Base-by-base conservation (phyloP, 64 coral and sea anemone species). In the Stichodactyla helianthus region DNA sequence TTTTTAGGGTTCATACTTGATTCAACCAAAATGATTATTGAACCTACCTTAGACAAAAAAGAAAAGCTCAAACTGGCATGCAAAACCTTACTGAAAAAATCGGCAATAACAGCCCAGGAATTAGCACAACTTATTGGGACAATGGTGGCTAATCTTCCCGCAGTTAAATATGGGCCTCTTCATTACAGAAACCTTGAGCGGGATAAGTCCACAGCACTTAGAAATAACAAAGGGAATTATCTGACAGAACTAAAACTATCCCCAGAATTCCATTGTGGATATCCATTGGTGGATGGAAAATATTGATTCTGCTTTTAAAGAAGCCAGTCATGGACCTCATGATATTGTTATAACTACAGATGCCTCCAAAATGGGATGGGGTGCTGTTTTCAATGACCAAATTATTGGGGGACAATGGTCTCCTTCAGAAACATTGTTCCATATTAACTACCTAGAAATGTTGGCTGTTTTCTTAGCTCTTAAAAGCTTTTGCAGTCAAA, bases 1-100 rank as follows among this genome's bases (percentile, higher is more conserved):
- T 91, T 91, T 79, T 85, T 91, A 68, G 88, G 93, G 5, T 94
- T 94, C 87, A 77, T 53, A 52, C 79, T 94, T 28, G 82, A 88
- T 85, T 88, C 86, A 80, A 58, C 82, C 23, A 55, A 74, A 53
- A 91, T 91, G 85, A 91, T 77, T 62, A 64, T 91, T 86, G 54
- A 79, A 28, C 84, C 68, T 68, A 86, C 84, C 61, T 12, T 57
- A 67, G 89, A 91, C 54, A 91, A 91, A 78, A 58, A 25, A 57
- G 51, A 65, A 59, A 91, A 86, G 82, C 84, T 91, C 31, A 87
- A 86, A 86, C 67, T 82, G 84, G 76, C 59, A 16, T 86, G 82
- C 71, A 54, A 85, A 50, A 51, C 71, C 71, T 12, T 91, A 31
- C 53, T 91, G 19, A 77, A 79, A 56, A 86, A 79, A 86, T 71